A percentile compares a stretch with the other conserved stretches of the same genome.
Conservation (phyloP, 2,888 invertebrate species). For the Caenorhabditis virilis region DNA sequence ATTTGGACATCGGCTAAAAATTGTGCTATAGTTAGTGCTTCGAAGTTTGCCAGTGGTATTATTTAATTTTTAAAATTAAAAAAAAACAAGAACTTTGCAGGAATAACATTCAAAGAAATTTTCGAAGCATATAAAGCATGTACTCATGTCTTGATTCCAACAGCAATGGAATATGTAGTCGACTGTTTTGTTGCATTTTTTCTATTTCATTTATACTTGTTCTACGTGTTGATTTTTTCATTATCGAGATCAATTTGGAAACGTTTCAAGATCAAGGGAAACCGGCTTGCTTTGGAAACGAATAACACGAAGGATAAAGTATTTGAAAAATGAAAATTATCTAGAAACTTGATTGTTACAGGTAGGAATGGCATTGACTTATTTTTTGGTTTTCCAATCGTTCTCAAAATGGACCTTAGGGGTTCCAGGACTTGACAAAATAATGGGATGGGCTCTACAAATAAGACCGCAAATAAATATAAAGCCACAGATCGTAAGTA, state of each 20-base stretch:
- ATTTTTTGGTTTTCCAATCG: slow-evolving; percentile 32
- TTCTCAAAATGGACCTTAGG: slow-evolving; percentile 18
- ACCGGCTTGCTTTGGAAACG: slow-evolving; percentile 8
- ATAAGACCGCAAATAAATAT: slow-evolving; percentile 33
- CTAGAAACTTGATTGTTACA: background rate
- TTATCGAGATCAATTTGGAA: slow-evolving; percentile 14
- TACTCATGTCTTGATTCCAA: slow-evolving; percentile 14
- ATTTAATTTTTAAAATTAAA: too few relatives aligned
- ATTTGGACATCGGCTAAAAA: too few relatives aligned
- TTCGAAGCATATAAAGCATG: slow-evolving; percentile 9
- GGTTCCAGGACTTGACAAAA: slow-evolving; percentile 5
- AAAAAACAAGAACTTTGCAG: too few relatives aligned
- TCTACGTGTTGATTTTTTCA: slow-evolving; percentile 20
- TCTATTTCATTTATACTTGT: slow-evolving; percentile 30
- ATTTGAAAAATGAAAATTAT: background rate
- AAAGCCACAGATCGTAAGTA: slow-evolving; percentile 36
- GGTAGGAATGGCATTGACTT: slow-evolving; percentile 14
- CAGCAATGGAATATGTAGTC: slow-evolving; percentile 7
- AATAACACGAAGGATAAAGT: slow-evolving; percentile 14
- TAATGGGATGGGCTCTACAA: slow-evolving; percentile 32
- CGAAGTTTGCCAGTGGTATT: too few relatives aligned
- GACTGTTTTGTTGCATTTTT: slow-evolving; percentile 17
- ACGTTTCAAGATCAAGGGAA: slow-evolving; percentile 22
- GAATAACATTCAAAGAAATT: slow-evolving; percentile 21
- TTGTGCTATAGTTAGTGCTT: too few relatives aligned